Conservation (phyloP, 1,140 invertebrate species). For the Harpegnathos saltator region DNA sequence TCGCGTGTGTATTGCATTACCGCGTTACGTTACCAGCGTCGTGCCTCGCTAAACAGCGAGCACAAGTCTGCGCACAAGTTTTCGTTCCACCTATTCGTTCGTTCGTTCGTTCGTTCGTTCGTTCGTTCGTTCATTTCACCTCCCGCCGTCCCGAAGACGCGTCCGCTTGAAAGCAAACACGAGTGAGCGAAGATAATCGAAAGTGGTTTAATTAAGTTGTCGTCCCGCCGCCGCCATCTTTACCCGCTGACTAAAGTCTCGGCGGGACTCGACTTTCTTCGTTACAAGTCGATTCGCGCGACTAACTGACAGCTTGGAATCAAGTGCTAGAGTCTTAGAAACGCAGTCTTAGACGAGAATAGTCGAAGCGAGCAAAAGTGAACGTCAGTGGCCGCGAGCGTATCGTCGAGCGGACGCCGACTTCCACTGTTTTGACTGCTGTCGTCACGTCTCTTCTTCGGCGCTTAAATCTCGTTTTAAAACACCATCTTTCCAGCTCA, state of each 20-base stretch:
- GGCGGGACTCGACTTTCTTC: slow-evolving; percentile 26
- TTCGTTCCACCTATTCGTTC: no score
- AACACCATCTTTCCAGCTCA: no score
- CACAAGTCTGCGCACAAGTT: no score
- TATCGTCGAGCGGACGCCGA: not conserved
- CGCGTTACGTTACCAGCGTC: not conserved
- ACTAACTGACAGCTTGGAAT: not conserved
- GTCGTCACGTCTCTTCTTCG: not conserved
- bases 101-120: not conserved
- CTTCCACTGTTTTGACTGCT: not conserved
- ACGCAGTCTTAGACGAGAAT: not conserved
- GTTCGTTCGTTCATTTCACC: not conserved
- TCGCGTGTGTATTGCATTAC: slow-evolving; percentile 17
- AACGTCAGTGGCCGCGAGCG: not conserved
- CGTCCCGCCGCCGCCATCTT: not conserved
- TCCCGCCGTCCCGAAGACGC: not conserved
- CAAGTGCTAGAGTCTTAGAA: not conserved
- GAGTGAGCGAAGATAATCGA: slow-evolving; percentile 24
- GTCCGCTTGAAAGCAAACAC: not conserved
- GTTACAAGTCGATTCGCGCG: not conserved
- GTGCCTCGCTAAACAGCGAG: not conserved
- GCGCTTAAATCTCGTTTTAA: not conserved
- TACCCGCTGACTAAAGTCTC: slow-evolving; percentile 5
- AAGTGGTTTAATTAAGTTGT: slow-evolving; percentile 35
- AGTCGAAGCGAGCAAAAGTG: not conserved